Conservation (phyloP, 2,113 vertebrate species). For the Myrmecophaga tridactyla region DNA sequence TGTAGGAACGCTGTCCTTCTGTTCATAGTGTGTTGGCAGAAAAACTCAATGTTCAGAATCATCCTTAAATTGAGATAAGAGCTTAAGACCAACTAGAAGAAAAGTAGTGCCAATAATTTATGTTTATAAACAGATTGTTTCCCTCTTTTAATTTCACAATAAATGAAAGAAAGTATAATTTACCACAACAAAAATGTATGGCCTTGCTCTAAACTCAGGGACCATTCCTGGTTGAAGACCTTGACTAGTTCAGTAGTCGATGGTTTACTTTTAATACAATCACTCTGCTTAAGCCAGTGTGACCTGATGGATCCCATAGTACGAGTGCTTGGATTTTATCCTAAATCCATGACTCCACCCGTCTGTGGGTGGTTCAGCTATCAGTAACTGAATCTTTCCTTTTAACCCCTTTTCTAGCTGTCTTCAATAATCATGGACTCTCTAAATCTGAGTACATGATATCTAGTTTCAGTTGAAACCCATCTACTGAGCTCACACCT, state of each 20-base stretch:
- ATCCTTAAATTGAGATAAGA: neutral
- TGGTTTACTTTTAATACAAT: neutral
- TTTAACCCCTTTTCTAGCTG: neutral
- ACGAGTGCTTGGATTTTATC: neutral
- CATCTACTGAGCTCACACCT: neutral
- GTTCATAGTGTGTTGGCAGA: neutral
- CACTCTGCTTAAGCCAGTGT: neutral
- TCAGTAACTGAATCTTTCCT: neutral
- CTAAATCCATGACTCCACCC: neutral
- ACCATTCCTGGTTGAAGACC: neutral
- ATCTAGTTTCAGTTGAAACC: neutral
- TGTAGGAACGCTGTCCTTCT: neutral
- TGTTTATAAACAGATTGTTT: neutral
- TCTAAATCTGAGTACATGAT: neutral
- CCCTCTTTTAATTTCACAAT: neutral
- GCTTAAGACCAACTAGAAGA: neutral
- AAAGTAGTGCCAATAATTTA: neutral
- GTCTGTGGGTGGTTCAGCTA: neutral
- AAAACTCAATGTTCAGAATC: neutral
- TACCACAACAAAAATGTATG: neutral
- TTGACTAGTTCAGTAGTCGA: neutral
- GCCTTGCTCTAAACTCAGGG: neutral
- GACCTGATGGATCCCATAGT: neutral
- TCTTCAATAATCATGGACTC: neutral
- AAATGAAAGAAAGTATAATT: neutral